Percentiles rank a stretch among this genome's conserved stretches.
These are phyloP conservation scores for Karalla daura DNA, from an alignment of 2,797 vertebrate genomes.

Conservation along the genomic window DNA sequence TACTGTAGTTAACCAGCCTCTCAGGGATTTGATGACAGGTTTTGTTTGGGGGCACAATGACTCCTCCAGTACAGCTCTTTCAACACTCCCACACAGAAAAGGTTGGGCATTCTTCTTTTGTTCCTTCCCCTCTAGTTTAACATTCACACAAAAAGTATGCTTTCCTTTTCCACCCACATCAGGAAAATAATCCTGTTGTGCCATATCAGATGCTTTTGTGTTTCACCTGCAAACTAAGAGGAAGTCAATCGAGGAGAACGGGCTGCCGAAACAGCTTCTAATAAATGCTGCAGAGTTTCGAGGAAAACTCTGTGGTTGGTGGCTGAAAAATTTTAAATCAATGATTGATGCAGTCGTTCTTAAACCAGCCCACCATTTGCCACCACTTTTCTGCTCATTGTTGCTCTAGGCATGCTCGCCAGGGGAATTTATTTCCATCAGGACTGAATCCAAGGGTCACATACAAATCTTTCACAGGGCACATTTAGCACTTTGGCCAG, in stretches of 20 bases:
- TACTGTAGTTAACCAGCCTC: constrained; percentile 13
- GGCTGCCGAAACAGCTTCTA: neutral
- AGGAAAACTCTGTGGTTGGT: neutral
- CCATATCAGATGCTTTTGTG: constrained; percentile 14
- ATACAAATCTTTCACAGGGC: constrained; percentile 22
- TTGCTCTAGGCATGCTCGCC: constrained; percentile 3
- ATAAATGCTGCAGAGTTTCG: neutral
- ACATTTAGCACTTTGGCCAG: neutral
- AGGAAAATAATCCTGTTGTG: neutral
- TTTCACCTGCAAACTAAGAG: constrained; percentile 10
- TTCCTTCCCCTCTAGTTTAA: constrained; percentile 24
- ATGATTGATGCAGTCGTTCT: neutral
- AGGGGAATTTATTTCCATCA: constrained; percentile 23
- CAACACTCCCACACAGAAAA: constrained; percentile 26
- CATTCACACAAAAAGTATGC: constrained; percentile 10
- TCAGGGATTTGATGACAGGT: constrained; percentile 44
- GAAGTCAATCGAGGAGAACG: neutral
- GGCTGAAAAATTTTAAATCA: neutral
- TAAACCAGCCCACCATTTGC: neutral
- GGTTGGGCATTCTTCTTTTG: constrained; percentile 55
- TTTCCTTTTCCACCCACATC: constrained; percentile 29
- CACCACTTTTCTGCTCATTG: neutral
- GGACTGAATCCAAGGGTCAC: constrained; percentile 25
- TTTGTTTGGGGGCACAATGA: constrained; percentile 47
- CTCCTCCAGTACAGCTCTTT: constrained; percentile 6